Conservation (phyloP, 2,797 vertebrate species). For the Iguana delicatissima region DNA sequence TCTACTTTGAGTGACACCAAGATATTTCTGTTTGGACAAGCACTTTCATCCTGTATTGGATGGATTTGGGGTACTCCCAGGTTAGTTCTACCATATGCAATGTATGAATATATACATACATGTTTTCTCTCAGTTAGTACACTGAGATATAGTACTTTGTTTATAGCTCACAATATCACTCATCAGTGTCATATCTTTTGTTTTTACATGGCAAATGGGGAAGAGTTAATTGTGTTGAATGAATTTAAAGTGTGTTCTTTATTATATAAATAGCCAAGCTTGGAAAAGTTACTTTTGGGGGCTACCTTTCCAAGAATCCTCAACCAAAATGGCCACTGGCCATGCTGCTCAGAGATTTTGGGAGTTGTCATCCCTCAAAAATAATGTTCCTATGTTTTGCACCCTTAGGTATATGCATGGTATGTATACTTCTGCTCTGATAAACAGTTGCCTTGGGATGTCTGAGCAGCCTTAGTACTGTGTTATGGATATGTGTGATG, state of each 20-base stretch:
- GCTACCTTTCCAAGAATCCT: too few species aligned
- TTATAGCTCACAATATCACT: background rate
- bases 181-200: background rate
- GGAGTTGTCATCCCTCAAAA: too few species aligned
- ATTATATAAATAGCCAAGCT: background rate
- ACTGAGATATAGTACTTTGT: constrained; percentile 1
- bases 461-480: background rate
- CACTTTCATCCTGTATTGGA: background rate
- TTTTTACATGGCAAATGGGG: background rate
- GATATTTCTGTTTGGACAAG: background rate
- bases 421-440: too few species aligned
- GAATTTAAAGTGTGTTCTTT: background rate
- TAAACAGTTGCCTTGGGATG: background rate
- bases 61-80: background rate
- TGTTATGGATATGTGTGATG: too few species aligned
- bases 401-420: too few species aligned
- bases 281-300: too few species aligned
- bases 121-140: background rate
- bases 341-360: too few species aligned
- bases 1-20: constrained; percentile 27
- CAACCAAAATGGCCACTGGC: background rate
- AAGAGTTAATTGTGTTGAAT: background rate
- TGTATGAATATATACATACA: background rate
- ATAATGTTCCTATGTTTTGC: too few species aligned
- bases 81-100: background rate